Base-by-base conservation (phyloP, 2,797 vertebrate genomes). In the Jordanella pulchra region DNA sequence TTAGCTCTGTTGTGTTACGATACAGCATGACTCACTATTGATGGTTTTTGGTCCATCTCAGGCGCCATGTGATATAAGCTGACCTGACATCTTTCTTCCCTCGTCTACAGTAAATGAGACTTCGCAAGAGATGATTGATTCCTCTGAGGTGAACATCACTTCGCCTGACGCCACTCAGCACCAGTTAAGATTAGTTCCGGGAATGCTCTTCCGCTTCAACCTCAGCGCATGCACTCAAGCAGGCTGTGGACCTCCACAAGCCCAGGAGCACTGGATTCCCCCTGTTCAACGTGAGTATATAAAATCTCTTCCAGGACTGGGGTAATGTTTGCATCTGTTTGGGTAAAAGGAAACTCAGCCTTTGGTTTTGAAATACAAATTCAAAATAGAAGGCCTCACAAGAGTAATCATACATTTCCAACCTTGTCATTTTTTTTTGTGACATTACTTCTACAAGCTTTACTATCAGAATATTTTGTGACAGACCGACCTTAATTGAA, bases 71-170 rank as follows among this genome's bases (percentile, higher is more conserved):
- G 14, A 75, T 61, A 73, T 70, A 69, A 85, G 83, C 89, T 87
- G 82, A 92, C 87, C 86, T 88, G 86, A 89, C 84, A 75, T 82
- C 64, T 84, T 35, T 89, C 72, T 79, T 71, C 55, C 21, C 76
- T 89, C 42, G 71, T 91, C 91, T 91, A 48, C 89, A 99, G 97
- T 97, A 85, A 98, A 97, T n/a, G 94, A 96, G 80, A 97, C 85
- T 73, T 79, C 96, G 0, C 79, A 93, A 23, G 94, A 95, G 75
- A 85, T 95, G 73, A 93, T 94, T 12, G 86, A 94, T 3, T 76
- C 96, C 83, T 91, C 73, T 42, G 92, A 95, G 51, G 70, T 95
- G 79, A 96, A 95, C 75, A 82, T 99, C 48, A 86, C 87, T 0
- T 91, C 87, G 79, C 91, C 81, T 18, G 93, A 96, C 28, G 92